Evolutionary conservation across 1,140 invertebrate genomes (phyloP).

Genomic region (Epicauta chinensis): DNA sequence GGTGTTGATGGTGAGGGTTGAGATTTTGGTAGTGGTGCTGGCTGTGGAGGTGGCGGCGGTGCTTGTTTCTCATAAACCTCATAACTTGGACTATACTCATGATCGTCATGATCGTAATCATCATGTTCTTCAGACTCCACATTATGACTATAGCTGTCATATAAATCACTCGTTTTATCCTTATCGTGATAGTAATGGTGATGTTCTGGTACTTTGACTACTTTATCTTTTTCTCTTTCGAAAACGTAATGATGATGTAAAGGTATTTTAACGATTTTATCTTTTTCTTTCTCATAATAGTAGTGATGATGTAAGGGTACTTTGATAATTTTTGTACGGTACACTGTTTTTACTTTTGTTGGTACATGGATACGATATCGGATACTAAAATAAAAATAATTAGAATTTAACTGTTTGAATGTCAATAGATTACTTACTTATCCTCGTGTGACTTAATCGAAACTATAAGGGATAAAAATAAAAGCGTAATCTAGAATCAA

Average conservation of each 20-base stretch:
- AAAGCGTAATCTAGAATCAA: not conserved
- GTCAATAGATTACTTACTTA: slow-evolving; percentile 5
- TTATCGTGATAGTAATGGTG: too few species aligned
- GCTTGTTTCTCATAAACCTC: too few species aligned
- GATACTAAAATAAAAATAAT: slow-evolving; percentile 32
- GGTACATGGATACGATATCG: slow-evolving; percentile 37
- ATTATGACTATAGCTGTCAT: too few species aligned
- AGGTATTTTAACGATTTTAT: slow-evolving; percentile 26
- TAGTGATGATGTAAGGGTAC: slow-evolving; percentile 39
- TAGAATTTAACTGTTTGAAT: too few species aligned
- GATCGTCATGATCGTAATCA: too few species aligned
- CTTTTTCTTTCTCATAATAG: slow-evolving; percentile 34
- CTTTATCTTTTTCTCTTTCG: slow-evolving; percentile 19
- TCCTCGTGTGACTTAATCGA: not conserved
- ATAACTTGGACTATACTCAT: too few species aligned
- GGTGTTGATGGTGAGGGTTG: too few species aligned
- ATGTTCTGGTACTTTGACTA: too few species aligned
- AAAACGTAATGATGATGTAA: slow-evolving; percentile 30
- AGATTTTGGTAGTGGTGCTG: too few species aligned
- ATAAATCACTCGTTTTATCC: too few species aligned
- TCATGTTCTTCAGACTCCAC: too few species aligned
- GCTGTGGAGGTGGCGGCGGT: too few species aligned
- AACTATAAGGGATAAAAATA: not conserved
- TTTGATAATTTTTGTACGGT: slow-evolving; percentile 39
- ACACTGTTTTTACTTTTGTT: slow-evolving; percentile 35